A percentile compares a stretch with the other conserved stretches of the same genome.
Evolutionary conservation across 2,797 vertebrate species (phyloP).

Genomic region (Pseudochaenichthys georgianus): DNA sequence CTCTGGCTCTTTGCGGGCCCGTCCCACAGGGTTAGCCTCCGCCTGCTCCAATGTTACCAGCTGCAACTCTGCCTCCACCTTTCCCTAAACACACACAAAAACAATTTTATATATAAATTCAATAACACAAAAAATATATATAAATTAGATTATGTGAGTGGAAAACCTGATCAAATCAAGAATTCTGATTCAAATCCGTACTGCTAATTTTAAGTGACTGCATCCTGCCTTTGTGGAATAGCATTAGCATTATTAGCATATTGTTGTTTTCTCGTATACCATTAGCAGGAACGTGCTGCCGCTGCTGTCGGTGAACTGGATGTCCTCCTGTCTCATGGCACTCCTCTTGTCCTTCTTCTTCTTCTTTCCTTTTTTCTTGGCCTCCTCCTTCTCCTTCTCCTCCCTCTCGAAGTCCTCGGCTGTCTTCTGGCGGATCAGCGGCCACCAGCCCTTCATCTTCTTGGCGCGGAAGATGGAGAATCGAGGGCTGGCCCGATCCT

Average conservation of each 20-base stretch:
- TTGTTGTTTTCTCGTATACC: conserved; percentile 79
- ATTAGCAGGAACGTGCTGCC: conserved; percentile 89
- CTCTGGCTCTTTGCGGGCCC: conserved; percentile 91
- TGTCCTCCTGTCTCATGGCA: conserved; percentile 86
- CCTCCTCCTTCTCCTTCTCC: conserved; percentile 83
- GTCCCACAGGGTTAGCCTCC: conserved; percentile 90
- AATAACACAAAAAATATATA: not conserved
- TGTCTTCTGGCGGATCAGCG: conserved; percentile 88
- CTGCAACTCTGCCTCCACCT: conserved; percentile 95
- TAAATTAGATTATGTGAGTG: too few species aligned
- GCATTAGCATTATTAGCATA: not conserved
- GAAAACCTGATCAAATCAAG: too few species aligned
- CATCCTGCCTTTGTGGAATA: fast-evolving
- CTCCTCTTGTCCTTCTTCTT: conserved; percentile 77
- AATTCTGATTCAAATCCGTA: not conserved
- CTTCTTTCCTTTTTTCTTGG: conserved; percentile 85
- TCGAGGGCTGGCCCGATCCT: conserved; percentile 86
- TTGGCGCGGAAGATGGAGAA: conserved; percentile 92
- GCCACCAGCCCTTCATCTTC: conserved; percentile 95
- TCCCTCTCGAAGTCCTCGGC: conserved; percentile 88
- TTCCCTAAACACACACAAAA: conserved; percentile 84
- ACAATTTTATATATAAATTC: too few species aligned
- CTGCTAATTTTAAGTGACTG: not conserved
- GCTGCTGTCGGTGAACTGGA: conserved; percentile 87
- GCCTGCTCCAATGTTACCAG: conserved; percentile 91